A percentile compares a stretch with the other conserved stretches of the same genome.
Evolutionary conservation across 2,888 invertebrate species (phyloP).

Genomic region (Sminthurinus aureus): DNA sequence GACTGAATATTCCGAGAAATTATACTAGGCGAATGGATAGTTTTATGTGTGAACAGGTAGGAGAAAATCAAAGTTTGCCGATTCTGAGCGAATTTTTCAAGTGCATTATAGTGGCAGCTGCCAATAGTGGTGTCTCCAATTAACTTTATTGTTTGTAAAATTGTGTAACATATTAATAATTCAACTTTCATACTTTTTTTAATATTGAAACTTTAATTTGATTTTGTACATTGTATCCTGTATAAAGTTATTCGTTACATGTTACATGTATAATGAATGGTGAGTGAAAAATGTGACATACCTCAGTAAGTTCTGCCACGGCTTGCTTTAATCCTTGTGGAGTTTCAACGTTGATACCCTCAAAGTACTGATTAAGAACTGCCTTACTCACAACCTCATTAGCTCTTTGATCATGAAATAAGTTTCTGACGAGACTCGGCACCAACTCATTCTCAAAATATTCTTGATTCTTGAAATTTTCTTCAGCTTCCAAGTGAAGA

Average conservation of each 20-base stretch:
- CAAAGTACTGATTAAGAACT: slow-evolving; percentile 57
- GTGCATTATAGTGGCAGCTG: slow-evolving; percentile 53
- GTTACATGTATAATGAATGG: too few relatives aligned
- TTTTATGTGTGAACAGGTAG: slow-evolving; percentile 56
- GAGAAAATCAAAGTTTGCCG: slow-evolving; percentile 48
- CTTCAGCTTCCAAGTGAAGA: slow-evolving; percentile 21
- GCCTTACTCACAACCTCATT: slow-evolving; percentile 52
- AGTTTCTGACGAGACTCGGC: slow-evolving; percentile 45
- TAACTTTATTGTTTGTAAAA: slow-evolving; percentile 31
- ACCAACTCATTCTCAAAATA: slow-evolving; percentile 52
- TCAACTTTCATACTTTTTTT: not conserved
- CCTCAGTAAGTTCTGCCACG: slow-evolving; percentile 48
- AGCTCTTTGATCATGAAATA: slow-evolving; percentile 48
- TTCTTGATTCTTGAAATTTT: slow-evolving; percentile 52
- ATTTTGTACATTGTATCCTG: not conserved
- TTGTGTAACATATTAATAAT: not conserved
- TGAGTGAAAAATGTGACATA: slow-evolving; percentile 22
- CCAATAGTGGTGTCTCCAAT: slow-evolving; percentile 49
- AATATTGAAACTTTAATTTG: not conserved
- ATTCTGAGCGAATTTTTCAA: slow-evolving; percentile 50
- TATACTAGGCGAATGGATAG: slow-evolving; percentile 48
- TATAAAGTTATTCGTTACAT: too few relatives aligned
- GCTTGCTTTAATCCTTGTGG: slow-evolving; percentile 45
- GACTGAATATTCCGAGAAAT: slow-evolving; percentile 31
- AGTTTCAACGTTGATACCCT: slow-evolving; percentile 52